Evolutionary conservation across 2,888 invertebrate species (phyloP), one percentile per base, ranked within the genome.

Genomic region (Nemapogon koenigi): DNA sequence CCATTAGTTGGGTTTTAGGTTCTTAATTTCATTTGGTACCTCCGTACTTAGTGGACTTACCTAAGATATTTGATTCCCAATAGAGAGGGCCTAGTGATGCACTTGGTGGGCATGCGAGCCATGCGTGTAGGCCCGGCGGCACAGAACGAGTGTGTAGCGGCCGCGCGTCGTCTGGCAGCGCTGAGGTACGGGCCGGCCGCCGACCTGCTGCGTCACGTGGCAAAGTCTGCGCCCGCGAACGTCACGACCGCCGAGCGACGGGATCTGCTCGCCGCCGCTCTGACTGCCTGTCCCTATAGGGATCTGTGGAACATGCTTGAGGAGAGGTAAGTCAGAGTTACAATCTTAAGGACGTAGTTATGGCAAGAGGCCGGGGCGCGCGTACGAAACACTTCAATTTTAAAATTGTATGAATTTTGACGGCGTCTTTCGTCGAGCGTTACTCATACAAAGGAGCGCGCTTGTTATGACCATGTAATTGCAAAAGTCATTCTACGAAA

Each of bases 1-100:
- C n/a, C n/a, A n/a, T n/a, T n/a, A n/a, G n/a, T n/a, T n/a, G n/a
- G n/a, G n/a, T n/a, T n/a, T n/a, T n/a, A n/a, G n/a, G n/a, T n/a
- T n/a, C n/a, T n/a, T n/a, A n/a, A n/a, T n/a, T n/a, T n/a, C n/a
- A n/a, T n/a, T n/a, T n/a, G n/a, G n/a, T n/a, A n/a, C n/a, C n/a
- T n/a, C n/a, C n/a, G n/a, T n/a, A n/a, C n/a, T n/a, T n/a, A n/a
- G n/a, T n/a, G n/a, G n/a, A n/a, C n/a, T n/a, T n/a, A n/a, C n/a
- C n/a, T n/a, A n/a, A n/a, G n/a, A n/a, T n/a, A n/a, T n/a, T n/a
- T n/a, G n/a, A n/a, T n/a, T n/a, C n/a, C n/a, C n/a, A n/a, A 1
- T 43, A 70, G 71, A 39, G 71, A 71, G 42, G 65, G 64, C 2
- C 33, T 40, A 2, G 70, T 75, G n/a, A 51, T 73, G 22, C 48